Percentiles rank a stretch among this genome's conserved stretches.
Evolutionary conservation across 1,140 invertebrate genomes (phyloP).

Genomic region (Doryteuthis pealeii): DNA sequence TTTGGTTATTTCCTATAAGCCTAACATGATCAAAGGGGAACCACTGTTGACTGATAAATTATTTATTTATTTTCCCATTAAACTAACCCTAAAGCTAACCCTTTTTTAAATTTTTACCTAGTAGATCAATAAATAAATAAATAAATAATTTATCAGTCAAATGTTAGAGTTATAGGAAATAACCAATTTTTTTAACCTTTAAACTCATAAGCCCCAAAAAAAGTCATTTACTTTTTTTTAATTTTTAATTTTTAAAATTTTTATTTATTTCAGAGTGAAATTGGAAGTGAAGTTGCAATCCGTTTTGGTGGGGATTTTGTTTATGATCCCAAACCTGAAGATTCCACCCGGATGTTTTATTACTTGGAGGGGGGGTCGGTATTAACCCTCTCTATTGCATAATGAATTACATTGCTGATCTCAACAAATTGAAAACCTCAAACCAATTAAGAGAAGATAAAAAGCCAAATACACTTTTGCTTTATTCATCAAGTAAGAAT

Average conservation of each 20-base stretch:
- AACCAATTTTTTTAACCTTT: too few relatives aligned
- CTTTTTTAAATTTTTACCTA: too few relatives aligned
- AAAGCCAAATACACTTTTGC: constrained; percentile 34
- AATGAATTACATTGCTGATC: constrained; percentile 43
- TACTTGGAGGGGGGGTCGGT: constrained; percentile 60
- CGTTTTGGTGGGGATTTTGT: constrained; percentile 56
- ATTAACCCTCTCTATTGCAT: constrained; percentile 60
- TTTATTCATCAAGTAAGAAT: constrained; percentile 50
- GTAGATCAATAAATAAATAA: too few relatives aligned
- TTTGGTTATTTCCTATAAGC: too few relatives aligned
- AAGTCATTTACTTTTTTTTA: not conserved
- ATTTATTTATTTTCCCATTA: too few relatives aligned
- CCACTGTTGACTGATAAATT: too few relatives aligned
- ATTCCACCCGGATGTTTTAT: constrained; percentile 39
- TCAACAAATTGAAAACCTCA: constrained; percentile 20
- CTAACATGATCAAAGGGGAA: too few relatives aligned
- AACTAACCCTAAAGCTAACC: too few relatives aligned
- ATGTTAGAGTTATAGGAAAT: too few relatives aligned
- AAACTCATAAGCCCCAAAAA: too few relatives aligned
- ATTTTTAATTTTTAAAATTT: not conserved
- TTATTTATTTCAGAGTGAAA: constrained; percentile 43
- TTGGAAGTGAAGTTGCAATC: constrained; percentile 46
- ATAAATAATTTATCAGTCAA: too few relatives aligned
- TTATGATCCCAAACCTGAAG: constrained; percentile 37
- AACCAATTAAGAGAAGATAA: constrained; percentile 13